phyloP scores from a whole-genome alignment of 2,888 invertebrate species.

The Phengaris arion region DNA sequence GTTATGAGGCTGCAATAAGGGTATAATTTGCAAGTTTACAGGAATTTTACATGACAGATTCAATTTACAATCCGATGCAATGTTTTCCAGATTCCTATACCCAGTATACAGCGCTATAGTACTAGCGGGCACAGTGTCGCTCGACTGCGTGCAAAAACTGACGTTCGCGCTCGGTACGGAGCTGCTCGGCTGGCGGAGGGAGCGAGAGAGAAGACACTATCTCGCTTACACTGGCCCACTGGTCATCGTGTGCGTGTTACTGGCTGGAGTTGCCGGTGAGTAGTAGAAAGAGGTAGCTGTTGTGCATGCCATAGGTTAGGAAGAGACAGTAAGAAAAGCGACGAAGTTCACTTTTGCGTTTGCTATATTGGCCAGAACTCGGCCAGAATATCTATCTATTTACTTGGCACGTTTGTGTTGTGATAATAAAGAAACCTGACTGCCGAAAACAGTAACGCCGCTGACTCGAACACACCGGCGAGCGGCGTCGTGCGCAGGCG shows the following conservation, averaged over 20 bases:
- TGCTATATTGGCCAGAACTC: no score
- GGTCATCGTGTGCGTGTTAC: constrained; percentile 81
- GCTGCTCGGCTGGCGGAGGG: constrained; percentile 56
- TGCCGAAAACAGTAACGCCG: no score
- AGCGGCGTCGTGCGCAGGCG: no score
- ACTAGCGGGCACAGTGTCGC: constrained; percentile 87
- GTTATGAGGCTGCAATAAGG: no score
- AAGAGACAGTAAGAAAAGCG: neutral
- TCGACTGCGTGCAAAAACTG: constrained; percentile 89
- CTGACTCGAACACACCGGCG: no score
- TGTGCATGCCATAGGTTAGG: neutral
- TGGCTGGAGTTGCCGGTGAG: constrained; percentile 76
- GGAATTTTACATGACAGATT: no score
- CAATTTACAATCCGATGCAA: neutral
- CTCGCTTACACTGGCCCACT: constrained; percentile 87
- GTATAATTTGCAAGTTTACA: no score
- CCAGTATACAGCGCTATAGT: constrained; percentile 96
- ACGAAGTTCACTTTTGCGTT: no score
- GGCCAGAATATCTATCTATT: no score
- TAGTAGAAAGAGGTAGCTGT: constrained; percentile 28
- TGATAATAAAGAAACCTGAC: no score
- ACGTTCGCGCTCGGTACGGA: constrained; percentile 60
- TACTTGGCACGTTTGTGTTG: no score
- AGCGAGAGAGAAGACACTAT: constrained; percentile 80
- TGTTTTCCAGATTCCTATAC: constrained; percentile 87